A percentile compares a stretch with the other conserved stretches of the same genome.
These are phyloP conservation scores for Echinarachnius parma DNA, from an alignment of 53 echinoderm and acorn worm species.

Conservation along the genomic window DNA sequence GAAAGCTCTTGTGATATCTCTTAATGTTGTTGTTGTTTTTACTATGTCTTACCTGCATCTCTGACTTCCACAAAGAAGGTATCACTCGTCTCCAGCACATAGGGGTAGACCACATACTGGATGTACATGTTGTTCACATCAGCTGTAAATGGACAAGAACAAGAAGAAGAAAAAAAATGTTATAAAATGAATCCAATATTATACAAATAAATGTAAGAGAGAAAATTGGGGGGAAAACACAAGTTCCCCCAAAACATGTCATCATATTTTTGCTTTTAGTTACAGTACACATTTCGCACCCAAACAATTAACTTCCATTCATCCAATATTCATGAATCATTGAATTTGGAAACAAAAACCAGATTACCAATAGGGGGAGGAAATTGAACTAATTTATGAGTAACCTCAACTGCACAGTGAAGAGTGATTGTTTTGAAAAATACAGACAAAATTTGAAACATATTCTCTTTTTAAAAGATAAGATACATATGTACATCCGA, in stretches of 20 bases:
- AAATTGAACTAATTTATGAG: slow-evolving; percentile 21
- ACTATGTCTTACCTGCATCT: slow-evolving; percentile 64
- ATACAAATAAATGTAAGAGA: too few relatives aligned
- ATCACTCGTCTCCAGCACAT: slow-evolving; percentile 63
- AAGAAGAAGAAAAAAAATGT: not conserved
- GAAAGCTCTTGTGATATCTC: too few relatives aligned
- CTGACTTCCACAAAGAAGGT: slow-evolving; percentile 62
- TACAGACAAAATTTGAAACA: too few relatives aligned
- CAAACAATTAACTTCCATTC: slow-evolving; percentile 24
- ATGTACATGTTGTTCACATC: slow-evolving; percentile 73
- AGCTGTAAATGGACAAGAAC: slow-evolving; percentile 29
- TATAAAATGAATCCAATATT: not conserved
- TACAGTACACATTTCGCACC: too few relatives aligned
- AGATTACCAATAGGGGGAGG: too few relatives aligned
- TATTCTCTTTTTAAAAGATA: too few relatives aligned
- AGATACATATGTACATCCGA: too few relatives aligned
- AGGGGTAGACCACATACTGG: slow-evolving; percentile 66
- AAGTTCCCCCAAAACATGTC: not conserved
- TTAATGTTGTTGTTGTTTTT: too few relatives aligned
- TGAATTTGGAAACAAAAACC: slow-evolving; percentile 6
- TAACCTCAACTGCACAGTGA: too few relatives aligned
- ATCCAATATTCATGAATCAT: slow-evolving; percentile 13
- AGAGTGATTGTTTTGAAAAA: too few relatives aligned
- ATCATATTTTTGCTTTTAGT: not conserved
- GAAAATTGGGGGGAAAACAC: not conserved